Conservation (phyloP, 2,888 invertebrate genomes). For the Lochmaea crataegi region DNA sequence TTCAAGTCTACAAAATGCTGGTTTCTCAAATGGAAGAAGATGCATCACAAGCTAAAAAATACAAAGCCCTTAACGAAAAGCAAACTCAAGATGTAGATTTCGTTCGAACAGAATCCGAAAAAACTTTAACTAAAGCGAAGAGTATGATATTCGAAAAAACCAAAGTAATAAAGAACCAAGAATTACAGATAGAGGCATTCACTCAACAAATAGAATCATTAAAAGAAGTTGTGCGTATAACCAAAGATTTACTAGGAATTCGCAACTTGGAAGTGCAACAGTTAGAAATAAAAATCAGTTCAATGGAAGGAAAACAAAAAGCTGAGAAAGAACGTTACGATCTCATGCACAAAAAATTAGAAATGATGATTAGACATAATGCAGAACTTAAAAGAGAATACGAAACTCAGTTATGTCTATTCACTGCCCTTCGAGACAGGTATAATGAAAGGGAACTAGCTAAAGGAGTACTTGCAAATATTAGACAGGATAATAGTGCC, state of each 20-base stretch:
- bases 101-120: constrained; percentile 64
- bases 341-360: constrained; percentile 76
- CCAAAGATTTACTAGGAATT: constrained; percentile 83
- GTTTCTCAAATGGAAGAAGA: constrained; percentile 57
- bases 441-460: constrained; percentile 61
- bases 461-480: constrained; percentile 52
- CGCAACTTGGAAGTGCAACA: constrained; percentile 83
- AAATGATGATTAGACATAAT: constrained; percentile 78
- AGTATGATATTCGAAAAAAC: constrained; percentile 81
- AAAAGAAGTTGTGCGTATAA: constrained; percentile 84
- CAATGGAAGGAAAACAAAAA: constrained; percentile 76
- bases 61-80: constrained; percentile 54
- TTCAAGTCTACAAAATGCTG: constrained; percentile 28
- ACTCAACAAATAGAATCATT: constrained; percentile 79
- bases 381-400: constrained; percentile 82
- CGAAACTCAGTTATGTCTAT: constrained; percentile 79
- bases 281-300: constrained; percentile 74
- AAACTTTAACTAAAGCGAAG: constrained; percentile 75
- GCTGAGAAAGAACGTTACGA: constrained; percentile 79
- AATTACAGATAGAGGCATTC: constrained; percentile 80
- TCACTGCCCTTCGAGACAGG: constrained; percentile 68
- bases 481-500: constrained; percentile 24
- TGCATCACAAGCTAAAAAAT: constrained; percentile 56
- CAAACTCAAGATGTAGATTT: constrained; percentile 59
- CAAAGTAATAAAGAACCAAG: constrained; percentile 81